phyloP scores from a whole-genome alignment of 2,797 vertebrate genomes.

The Tadarida brasiliensis region DNA sequence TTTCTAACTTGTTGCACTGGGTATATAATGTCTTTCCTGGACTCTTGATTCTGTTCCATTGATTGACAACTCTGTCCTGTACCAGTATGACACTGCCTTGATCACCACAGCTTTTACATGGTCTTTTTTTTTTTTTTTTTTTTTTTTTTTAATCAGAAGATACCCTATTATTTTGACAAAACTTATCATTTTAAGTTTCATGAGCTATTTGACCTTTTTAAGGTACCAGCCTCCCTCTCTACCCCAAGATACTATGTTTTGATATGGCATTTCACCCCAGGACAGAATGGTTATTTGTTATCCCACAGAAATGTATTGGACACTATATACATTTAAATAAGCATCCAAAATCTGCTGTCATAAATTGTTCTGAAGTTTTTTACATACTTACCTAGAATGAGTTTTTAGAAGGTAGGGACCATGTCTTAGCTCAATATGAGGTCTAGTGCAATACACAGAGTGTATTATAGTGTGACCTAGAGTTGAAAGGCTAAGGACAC shows the following conservation, averaged over 20 bases:
- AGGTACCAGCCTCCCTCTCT: background rate
- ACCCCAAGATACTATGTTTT: background rate
- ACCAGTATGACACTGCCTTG: background rate
- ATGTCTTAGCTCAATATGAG: background rate
- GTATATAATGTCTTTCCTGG: background rate
- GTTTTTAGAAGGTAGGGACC: background rate
- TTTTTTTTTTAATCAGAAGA: background rate
- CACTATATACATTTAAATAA: background rate
- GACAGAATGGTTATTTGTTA: background rate
- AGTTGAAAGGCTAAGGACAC: background rate
- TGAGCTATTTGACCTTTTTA: background rate
- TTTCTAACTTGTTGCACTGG: background rate
- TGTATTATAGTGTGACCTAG: background rate
- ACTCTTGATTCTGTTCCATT: background rate
- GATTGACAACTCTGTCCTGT: background rate
- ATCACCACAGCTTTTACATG: background rate
- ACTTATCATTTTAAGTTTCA: background rate
- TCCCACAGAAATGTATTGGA: background rate
- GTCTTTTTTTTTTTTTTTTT: background rate
- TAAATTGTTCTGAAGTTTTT: background rate
- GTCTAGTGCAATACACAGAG: background rate
- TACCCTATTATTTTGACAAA: background rate
- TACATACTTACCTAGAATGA: background rate
- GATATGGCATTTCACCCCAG: background rate
- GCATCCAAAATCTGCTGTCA: background rate